These are phyloP conservation scores for Ennomos fuscantarius DNA, from an alignment of 2,888 invertebrate genomes.

Conservation along the genomic window DNA sequence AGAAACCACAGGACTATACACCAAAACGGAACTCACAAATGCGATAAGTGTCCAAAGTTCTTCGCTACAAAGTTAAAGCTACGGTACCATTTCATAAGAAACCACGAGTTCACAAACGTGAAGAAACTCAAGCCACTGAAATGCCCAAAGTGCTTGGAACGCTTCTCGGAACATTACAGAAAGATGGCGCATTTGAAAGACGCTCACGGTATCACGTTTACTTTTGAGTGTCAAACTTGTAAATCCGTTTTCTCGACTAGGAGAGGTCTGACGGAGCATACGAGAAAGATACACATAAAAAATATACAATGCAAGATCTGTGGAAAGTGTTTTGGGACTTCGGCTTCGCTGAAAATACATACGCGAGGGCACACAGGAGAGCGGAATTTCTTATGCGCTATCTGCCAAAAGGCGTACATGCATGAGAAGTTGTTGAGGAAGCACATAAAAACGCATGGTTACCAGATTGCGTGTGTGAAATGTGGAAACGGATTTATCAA, in stretches of 20 bases:
- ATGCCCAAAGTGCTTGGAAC: conserved; percentile 74
- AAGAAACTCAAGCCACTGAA: conserved; percentile 71
- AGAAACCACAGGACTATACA: conserved; percentile 74
- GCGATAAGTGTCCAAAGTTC: conserved; percentile 67
- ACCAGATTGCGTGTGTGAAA: conserved; percentile 62
- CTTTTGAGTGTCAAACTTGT: conserved; percentile 68
- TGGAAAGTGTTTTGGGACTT: conserved; percentile 71
- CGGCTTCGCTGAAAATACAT: conserved; percentile 70
- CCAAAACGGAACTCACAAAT: conserved; percentile 69
- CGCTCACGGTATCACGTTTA: conserved; percentile 69
- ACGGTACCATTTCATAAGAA: conserved; percentile 68
- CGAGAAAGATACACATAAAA: conserved; percentile 70
- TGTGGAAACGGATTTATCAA: conserved; percentile 70
- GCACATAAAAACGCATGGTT: conserved; percentile 74
- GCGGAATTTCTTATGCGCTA: conserved; percentile 66
- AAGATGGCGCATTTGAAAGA: conserved; percentile 76
- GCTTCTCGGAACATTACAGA: conserved; percentile 72
- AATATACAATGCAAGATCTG: conserved; percentile 73
- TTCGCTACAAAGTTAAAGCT: conserved; percentile 72
- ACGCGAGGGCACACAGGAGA: conserved; percentile 71
- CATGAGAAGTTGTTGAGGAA: conserved; percentile 69
- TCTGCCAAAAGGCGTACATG: conserved; percentile 76
- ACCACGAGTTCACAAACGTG: conserved; percentile 64
- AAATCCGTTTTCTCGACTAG: conserved; percentile 65
- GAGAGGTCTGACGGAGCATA: conserved; percentile 71